Evolutionary conservation across 2,113 vertebrate genomes (phyloP).

Genomic region (Eulemur rufifrons): DNA sequence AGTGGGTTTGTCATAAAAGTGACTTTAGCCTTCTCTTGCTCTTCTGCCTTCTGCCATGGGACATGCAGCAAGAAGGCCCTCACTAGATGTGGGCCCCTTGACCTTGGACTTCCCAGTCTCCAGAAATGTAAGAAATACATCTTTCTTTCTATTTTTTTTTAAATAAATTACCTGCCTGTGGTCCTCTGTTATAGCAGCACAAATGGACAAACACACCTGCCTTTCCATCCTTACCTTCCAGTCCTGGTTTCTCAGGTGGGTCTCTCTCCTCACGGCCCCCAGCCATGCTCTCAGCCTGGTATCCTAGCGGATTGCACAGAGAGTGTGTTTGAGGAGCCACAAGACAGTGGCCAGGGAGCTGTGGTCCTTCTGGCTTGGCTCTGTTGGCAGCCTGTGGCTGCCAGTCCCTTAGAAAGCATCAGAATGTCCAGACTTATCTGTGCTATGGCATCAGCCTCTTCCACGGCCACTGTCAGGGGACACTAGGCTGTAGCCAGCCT

Average conservation of each 20-base stretch:
- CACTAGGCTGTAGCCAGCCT: background rate
- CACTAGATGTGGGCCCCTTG: background rate
- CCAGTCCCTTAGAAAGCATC: background rate
- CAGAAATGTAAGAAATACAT: background rate
- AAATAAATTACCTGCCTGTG: background rate
- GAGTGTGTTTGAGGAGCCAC: too few relatives aligned
- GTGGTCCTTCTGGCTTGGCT: background rate
- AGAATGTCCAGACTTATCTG: background rate
- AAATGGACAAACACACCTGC: background rate
- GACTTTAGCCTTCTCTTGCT: background rate
- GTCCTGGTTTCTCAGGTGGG: background rate
- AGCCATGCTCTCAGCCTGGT: background rate
- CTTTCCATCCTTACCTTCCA: background rate
- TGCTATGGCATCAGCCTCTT: background rate
- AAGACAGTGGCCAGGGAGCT: background rate
- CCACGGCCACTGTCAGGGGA: background rate
- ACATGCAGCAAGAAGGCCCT: background rate
- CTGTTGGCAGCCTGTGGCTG: background rate
- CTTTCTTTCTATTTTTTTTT: background rate
- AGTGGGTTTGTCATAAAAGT: background rate
- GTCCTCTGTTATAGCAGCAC: background rate
- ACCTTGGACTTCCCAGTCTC: background rate
- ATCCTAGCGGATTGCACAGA: background rate
- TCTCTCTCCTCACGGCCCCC: background rate
- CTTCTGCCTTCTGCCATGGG: background rate